A percentile compares a stretch with the other conserved stretches of the same genome.
Evolutionary conservation across 2,113 vertebrate species (phyloP).

Genomic region (Tetrax tetrax): DNA sequence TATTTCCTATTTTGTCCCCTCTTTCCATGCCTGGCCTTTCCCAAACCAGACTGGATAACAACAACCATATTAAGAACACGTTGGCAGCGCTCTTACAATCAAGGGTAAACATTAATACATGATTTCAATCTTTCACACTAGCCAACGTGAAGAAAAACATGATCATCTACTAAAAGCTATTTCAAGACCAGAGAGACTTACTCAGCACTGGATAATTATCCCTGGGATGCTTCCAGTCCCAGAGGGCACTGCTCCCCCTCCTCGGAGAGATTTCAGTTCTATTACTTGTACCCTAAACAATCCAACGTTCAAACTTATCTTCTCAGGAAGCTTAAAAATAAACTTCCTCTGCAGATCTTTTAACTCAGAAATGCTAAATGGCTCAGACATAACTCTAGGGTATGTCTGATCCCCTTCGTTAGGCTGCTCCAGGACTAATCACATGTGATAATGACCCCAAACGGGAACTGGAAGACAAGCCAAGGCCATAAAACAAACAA

Average conservation of each 20-base stretch:
- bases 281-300: conserved; percentile 30
- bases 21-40: neutral
- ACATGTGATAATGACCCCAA: conserved; percentile 7
- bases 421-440: conserved; percentile 33
- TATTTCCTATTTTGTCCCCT: neutral
- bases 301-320: conserved; percentile 9
- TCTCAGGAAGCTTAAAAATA: conserved; percentile 51
- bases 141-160: neutral
- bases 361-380: neutral
- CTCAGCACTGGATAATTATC: conserved; percentile 24
- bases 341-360: conserved; percentile 41
- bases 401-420: conserved; percentile 22
- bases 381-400: conserved; percentile 30
- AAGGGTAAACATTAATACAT: neutral
- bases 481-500: neutral
- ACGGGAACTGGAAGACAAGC: neutral
- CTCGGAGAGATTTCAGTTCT: neutral
- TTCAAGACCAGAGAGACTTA: conserved; percentile 3
- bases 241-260: neutral
- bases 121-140: neutral
- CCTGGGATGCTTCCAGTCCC: neutral
- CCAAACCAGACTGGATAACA: neutral
- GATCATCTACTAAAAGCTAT: conserved; percentile 12
- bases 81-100: neutral
- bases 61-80: neutral